phyloP scores from a whole-genome alignment of 2,797 vertebrate genomes.

The Sciurus vulgaris region DNA sequence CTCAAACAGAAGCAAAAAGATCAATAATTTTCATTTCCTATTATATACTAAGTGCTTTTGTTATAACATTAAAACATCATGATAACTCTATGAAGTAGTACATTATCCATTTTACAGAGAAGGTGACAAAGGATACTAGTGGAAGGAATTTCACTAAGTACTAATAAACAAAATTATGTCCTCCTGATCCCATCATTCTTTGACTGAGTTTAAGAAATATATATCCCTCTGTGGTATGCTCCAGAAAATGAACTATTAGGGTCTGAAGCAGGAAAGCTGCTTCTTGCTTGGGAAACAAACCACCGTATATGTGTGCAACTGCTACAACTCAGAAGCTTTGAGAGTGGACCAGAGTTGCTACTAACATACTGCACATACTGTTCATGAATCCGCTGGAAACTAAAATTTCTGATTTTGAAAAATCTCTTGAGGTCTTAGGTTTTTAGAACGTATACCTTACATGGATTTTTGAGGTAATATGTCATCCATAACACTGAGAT shows the following conservation, averaged over 20 bases:
- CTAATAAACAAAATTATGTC: not conserved
- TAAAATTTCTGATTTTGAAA: constrained; percentile 32
- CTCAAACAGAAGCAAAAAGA: not conserved
- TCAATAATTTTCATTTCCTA: constrained; percentile 2
- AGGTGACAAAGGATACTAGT: not conserved
- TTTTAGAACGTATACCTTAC: not conserved
- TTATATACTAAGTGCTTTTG: not conserved
- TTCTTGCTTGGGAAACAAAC: not conserved
- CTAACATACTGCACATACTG: not conserved
- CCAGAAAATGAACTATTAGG: not conserved
- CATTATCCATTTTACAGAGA: not conserved
- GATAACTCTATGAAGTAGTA: not conserved
- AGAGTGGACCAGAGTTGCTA: not conserved
- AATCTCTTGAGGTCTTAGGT: not conserved
- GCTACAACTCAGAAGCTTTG: not conserved
- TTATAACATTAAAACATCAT: constrained; percentile 3
- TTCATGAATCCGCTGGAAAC: not conserved
- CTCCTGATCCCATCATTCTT: not conserved
- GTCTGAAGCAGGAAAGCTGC: not conserved
- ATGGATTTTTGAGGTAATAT: not conserved
- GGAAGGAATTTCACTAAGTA: constrained; percentile 45
- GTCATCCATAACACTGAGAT: constrained; percentile 8
- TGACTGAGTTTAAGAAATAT: no score
- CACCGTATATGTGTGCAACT: not conserved
- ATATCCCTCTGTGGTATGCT: not conserved